Evolutionary conservation across 2,888 invertebrate species (phyloP).

Genomic region (Cheilosia urbana): DNA sequence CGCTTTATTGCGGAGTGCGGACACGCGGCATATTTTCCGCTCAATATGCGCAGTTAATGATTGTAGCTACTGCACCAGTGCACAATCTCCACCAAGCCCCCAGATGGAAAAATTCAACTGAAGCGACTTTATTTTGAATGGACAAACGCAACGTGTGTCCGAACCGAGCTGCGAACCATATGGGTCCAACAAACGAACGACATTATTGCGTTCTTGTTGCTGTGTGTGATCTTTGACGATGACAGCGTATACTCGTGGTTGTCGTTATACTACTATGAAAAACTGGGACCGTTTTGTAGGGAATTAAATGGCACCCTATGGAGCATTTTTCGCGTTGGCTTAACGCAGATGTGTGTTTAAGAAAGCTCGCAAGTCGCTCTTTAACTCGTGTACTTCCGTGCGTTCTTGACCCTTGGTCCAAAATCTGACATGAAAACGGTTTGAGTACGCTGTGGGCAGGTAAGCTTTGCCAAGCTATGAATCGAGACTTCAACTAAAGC

Average conservation of each 20-base stretch:
- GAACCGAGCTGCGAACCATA: constrained; percentile 21
- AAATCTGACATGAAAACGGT: no score
- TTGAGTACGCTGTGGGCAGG: no score
- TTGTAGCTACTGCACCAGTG: constrained; percentile 52
- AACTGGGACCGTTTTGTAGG: background rate
- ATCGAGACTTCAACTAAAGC: no score
- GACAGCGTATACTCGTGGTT: background rate
- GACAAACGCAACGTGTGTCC: constrained; percentile 50
- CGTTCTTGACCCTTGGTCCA: no score
- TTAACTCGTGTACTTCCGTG: no score
- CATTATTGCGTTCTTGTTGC: constrained; percentile 1
- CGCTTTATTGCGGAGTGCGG: constrained; percentile 39
- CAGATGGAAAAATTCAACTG: constrained; percentile 18
- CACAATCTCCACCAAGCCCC: constrained; percentile 41
- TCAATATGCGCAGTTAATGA: constrained; percentile 67
- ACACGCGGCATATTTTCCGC: constrained; percentile 67
- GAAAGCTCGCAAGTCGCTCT: no score
- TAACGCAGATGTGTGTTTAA: no score
- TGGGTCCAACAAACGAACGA: constrained; percentile 24
- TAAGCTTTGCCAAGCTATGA: no score
- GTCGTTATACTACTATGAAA: no score
- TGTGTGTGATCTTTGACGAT: background rate
- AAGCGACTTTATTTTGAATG: constrained; percentile 18
- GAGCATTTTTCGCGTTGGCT: no score
- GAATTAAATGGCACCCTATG: constrained; percentile 2